phyloP scores from a whole-genome alignment of 1,140 invertebrate genomes.

The Thaumatotibia leucotreta region DNA sequence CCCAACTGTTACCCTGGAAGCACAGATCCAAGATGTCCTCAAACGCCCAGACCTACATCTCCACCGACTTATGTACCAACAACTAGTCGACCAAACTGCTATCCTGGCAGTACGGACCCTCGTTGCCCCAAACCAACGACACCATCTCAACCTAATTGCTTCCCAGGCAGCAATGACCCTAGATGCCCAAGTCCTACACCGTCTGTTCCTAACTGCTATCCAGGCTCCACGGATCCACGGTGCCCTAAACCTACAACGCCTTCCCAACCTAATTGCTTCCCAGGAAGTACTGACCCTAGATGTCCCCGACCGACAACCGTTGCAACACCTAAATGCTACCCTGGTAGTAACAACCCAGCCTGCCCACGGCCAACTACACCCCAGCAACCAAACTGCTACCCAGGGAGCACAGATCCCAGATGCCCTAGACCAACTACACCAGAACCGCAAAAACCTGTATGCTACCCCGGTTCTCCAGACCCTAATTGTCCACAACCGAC shows the following conservation, averaged over 20 bases:
- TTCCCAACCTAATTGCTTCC: slow-evolving; percentile 33
- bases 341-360: slow-evolving; percentile 52
- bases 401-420: slow-evolving; percentile 38
- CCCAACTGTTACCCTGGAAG: slow-evolving; percentile 47
- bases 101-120: slow-evolving; percentile 47
- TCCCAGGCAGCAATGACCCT: slow-evolving; percentile 50
- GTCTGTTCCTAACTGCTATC: slow-evolving; percentile 33
- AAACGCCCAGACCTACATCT: slow-evolving; percentile 30
- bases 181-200: slow-evolving; percentile 31
- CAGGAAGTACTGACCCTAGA: slow-evolving; percentile 35
- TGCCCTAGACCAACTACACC: slow-evolving; percentile 34
- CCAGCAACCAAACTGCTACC: slow-evolving; percentile 33
- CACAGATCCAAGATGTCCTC: slow-evolving; percentile 50
- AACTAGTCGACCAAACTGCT: slow-evolving; percentile 35
- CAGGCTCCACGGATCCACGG: slow-evolving; percentile 50
- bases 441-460: slow-evolving; percentile 9
- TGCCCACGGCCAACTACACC: slow-evolving; percentile 33
- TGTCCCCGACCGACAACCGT: slow-evolving; percentile 19
- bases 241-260: slow-evolving; percentile 18
- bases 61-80: slow-evolving; percentile 34
- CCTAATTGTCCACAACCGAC: slow-evolving; percentile 36
- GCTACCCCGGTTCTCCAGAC: slow-evolving; percentile 64
- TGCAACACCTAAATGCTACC: slow-evolving; percentile 35
- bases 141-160: slow-evolving; percentile 22
- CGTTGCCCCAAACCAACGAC: slow-evolving; percentile 25